phyloP scores from a whole-genome alignment of 1,140 invertebrate genomes.

The Brachionus koreanus region DNA sequence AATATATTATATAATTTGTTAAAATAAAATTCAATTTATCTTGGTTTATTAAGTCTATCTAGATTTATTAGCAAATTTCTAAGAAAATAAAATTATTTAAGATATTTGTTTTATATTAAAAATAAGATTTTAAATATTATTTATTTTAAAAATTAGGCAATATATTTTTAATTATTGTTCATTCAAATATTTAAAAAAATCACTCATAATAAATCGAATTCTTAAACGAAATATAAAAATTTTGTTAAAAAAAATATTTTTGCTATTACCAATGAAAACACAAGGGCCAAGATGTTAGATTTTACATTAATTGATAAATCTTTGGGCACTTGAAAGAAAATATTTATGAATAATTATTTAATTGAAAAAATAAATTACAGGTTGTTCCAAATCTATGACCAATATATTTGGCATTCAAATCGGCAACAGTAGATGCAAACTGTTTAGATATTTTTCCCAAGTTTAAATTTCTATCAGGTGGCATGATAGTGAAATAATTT shows the following conservation, averaged over 20 bases:
- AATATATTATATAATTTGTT: no score
- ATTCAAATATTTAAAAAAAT: no score
- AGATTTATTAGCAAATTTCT: no score
- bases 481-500: conserved; percentile 21
- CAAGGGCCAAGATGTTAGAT: neutral
- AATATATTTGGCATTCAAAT: neutral
- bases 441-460: conserved; percentile 11
- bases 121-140: no score
- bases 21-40: no score
- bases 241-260: neutral
- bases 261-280: neutral
- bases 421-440: conserved; percentile 4
- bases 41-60: no score
- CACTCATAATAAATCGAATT: neutral
- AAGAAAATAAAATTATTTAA: no score
- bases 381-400: conserved; percentile 13
- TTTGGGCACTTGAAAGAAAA: neutral
- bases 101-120: no score
- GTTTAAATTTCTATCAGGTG: conserved; percentile 5
- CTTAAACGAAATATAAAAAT: neutral
- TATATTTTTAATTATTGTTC: no score
- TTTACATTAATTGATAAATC: neutral
- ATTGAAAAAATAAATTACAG: neutral
- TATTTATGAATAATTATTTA: neutral
- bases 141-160: no score